Conservation (phyloP, 2,797 vertebrate species). For the Rhabdophis nuchalis region DNA sequence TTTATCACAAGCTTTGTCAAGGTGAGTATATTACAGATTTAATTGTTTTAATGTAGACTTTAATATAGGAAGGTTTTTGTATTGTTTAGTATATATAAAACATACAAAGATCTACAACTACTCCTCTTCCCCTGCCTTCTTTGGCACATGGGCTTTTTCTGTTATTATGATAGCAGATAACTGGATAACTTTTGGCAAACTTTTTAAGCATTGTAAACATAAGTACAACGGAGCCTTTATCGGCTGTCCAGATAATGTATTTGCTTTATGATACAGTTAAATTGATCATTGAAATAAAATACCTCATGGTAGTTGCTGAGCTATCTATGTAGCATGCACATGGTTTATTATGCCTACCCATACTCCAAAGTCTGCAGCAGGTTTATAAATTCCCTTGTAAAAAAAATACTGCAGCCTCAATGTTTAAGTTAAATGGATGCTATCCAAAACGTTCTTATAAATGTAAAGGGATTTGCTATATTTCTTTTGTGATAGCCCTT, state of each 20-base stretch:
- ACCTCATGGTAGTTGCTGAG: conserved; percentile 20
- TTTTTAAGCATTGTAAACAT: conserved; percentile 11
- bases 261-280: conserved; percentile 34
- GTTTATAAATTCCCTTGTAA: conserved; percentile 41
- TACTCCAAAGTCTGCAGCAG: conserved; percentile 16
- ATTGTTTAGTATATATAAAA: not conserved
- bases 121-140: not conserved
- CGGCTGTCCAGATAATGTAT: conserved; percentile 34
- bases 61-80: not conserved
- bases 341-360: conserved; percentile 25
- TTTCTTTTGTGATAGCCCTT: conserved; percentile 34
- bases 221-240: conserved; percentile 40
- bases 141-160: not conserved
- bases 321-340: not conserved
- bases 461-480: not conserved
- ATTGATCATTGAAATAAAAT: conserved; percentile 27
- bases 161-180: conserved; percentile 5
- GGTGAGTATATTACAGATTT: not conserved
- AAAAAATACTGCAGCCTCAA: conserved; percentile 9
- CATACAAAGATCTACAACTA: not conserved
- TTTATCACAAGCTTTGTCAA: accelerated
- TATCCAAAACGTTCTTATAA: conserved; percentile 14
- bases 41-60: not conserved
- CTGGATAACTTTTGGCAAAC: conserved; percentile 14
- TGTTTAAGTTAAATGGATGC: conserved; percentile 39